Evolutionary conservation across 2,888 invertebrate genomes (phyloP).

Genomic region (Oconnorella tubifera): DNA sequence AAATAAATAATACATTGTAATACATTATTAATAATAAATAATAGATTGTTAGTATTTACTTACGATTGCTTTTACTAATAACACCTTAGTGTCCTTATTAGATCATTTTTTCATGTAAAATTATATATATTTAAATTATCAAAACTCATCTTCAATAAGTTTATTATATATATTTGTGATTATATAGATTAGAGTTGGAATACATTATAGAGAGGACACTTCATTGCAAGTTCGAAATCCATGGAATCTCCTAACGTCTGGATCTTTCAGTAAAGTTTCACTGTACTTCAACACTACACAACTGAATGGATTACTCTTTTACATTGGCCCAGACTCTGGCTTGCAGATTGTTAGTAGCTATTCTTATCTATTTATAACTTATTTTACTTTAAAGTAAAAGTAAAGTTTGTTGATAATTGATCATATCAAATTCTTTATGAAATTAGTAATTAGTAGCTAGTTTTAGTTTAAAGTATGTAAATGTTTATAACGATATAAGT

Average conservation of each 20-base stretch:
- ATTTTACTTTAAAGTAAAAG: neutral
- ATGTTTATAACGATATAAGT: too few species aligned
- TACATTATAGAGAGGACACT: slow-evolving; percentile 76
- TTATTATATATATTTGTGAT: too few species aligned
- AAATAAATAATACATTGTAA: too few species aligned
- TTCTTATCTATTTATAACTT: too few species aligned
- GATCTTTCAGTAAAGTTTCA: slow-evolving; percentile 81
- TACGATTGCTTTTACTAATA: too few species aligned
- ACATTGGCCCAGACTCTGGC: slow-evolving; percentile 77
- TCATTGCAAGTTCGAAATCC: slow-evolving; percentile 80
- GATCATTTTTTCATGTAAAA: too few species aligned
- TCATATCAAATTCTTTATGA: neutral
- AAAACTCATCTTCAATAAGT: too few species aligned
- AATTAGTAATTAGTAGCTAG: neutral
- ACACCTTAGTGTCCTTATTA: too few species aligned
- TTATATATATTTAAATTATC: too few species aligned
- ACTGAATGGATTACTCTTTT: slow-evolving; percentile 67
- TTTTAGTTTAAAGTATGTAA: too few species aligned
- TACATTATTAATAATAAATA: too few species aligned
- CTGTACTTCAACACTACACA: slow-evolving; percentile 83
- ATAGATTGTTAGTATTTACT: too few species aligned
- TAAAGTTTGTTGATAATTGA: neutral
- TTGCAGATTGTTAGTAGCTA: neutral
- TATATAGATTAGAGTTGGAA: slow-evolving; percentile 66
- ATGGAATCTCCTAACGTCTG: slow-evolving; percentile 74